A percentile compares a stretch with the other conserved stretches of the same genome.
Conservation (phyloP, 2,888 invertebrate genomes). For the Byasa hedistus region DNA sequence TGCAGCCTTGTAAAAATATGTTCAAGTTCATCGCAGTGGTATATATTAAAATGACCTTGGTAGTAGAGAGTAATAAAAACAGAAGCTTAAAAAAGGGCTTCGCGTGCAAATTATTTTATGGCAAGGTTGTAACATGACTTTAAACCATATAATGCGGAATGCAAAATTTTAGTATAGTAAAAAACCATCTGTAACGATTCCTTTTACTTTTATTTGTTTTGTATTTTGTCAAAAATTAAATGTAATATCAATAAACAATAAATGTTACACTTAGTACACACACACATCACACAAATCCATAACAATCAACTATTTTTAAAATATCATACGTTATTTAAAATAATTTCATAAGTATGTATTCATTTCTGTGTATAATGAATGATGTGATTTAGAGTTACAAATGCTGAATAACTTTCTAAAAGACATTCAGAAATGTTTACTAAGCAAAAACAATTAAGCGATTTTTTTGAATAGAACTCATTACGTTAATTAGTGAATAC, state of each 20-base stretch:
- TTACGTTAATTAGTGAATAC: conserved; percentile 23
- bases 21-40: conserved; percentile 19
- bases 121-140: neutral
- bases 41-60: conserved; percentile 11
- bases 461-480: conserved; percentile 14
- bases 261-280: neutral
- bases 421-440: conserved; percentile 10
- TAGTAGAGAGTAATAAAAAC: neutral
- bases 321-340: neutral
- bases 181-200: neutral
- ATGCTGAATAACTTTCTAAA: conserved; percentile 31
- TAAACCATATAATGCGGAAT: too few species aligned
- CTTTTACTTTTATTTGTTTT: neutral
- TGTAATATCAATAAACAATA: neutral
- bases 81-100: neutral
- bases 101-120: neutral
- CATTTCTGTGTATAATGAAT: conserved; percentile 13
- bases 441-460: conserved; percentile 18
- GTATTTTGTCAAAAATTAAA: neutral
- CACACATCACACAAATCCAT: neutral
- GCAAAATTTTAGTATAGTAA: neutral
- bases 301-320: neutral
- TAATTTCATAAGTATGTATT: neutral
- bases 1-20: conserved; percentile 14
- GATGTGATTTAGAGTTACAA: conserved; percentile 8